These are phyloP conservation scores for Celastrina argiolus DNA, from an alignment of 2,888 invertebrate species.

Conservation along the genomic window DNA sequence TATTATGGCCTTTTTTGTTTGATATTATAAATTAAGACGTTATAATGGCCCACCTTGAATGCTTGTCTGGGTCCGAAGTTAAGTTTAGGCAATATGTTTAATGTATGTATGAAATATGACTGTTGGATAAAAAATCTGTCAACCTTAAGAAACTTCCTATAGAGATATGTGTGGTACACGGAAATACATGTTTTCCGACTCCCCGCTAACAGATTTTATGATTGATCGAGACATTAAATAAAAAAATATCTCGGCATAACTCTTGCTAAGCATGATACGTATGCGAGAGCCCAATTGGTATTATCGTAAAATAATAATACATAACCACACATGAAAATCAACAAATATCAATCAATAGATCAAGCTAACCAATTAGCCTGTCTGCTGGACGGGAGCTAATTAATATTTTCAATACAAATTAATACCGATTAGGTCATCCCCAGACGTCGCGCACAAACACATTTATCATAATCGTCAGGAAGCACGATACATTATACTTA, in stretches of 20 bases:
- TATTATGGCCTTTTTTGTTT: constrained; percentile 13
- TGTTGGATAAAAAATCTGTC: neutral
- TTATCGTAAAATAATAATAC: neutral
- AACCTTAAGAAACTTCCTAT: constrained; percentile 1
- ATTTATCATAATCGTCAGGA: constrained; percentile 17
- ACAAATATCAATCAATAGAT: neutral
- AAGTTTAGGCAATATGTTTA: constrained; percentile 3
- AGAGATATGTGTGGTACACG: constrained; percentile 4
- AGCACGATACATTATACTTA: constrained; percentile 20
- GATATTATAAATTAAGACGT: neutral
- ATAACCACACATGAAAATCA: neutral
- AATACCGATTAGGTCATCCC: constrained; percentile 16
- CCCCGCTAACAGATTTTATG: constrained; percentile 10
- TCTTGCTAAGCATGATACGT: neutral
- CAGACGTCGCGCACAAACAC: constrained; percentile 4
- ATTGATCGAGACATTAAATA: constrained; percentile 15
- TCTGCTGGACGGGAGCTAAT: constrained; percentile 8
- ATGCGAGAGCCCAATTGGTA: neutral
- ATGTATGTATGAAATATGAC: neutral
- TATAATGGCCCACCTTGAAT: neutral
- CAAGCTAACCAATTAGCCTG: constrained; percentile 1
- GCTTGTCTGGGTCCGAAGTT: neutral
- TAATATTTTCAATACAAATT: constrained; percentile 17
- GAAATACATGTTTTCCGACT: constrained; percentile 12
- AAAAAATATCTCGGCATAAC: constrained; percentile 5